phyloP scores from a whole-genome alignment of 1,140 invertebrate species.

The Dendrolimus punctatus region DNA sequence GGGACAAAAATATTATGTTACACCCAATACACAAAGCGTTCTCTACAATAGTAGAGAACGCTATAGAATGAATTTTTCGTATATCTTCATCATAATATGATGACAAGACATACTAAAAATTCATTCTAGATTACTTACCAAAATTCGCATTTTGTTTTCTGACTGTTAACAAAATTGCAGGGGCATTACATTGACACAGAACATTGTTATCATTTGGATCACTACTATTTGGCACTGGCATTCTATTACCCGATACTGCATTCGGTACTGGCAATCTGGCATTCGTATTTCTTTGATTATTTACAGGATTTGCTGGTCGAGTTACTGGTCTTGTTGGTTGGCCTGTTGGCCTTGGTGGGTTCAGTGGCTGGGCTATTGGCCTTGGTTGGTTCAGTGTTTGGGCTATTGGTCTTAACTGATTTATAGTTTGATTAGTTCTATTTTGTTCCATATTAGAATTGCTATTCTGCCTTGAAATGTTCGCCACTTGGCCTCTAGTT shows the following conservation, averaged over 20 bases:
- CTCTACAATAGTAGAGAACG: neutral
- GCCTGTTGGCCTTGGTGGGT: slow-evolving; percentile 1
- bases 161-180: slow-evolving; percentile 78
- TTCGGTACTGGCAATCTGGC: slow-evolving; percentile 25
- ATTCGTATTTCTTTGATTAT: slow-evolving; percentile 31
- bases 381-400: slow-evolving; percentile 6
- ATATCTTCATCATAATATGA: neutral
- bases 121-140: slow-evolving; percentile 60
- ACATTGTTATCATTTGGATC: slow-evolving; percentile 57
- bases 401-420: slow-evolving; percentile 5
- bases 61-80: neutral
- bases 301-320: slow-evolving; percentile 22
- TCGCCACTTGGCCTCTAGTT: slow-evolving; percentile 11
- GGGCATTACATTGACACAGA: slow-evolving; percentile 74
- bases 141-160: slow-evolving; percentile 85
- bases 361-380: slow-evolving; percentile 5
- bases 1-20: neutral
- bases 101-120: too few relatives aligned
- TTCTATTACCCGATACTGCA: slow-evolving; percentile 8
- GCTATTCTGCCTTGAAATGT: slow-evolving; percentile 9
- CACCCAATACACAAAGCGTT: neutral
- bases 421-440: slow-evolving; percentile 3
- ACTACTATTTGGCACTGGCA: slow-evolving; percentile 15
- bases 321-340: slow-evolving; percentile 18
- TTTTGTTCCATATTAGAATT: slow-evolving; percentile 4